phyloP scores from a whole-genome alignment of 2,888 invertebrate genomes.

The Nineta flava region DNA sequence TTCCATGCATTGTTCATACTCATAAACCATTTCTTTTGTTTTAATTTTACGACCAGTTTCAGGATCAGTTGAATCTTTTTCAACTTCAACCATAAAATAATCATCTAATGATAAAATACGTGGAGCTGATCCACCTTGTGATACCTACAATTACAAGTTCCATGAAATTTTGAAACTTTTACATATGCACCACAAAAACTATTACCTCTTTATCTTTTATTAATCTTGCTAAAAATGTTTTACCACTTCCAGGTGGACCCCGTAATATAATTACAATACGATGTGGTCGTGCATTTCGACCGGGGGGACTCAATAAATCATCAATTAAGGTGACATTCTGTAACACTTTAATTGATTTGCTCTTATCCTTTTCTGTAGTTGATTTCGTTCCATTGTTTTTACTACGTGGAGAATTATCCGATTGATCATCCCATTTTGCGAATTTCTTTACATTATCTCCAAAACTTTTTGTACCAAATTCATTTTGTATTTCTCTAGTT shows the following conservation, averaged over 20 bases:
- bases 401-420: conserved; percentile 1
- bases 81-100: conserved; percentile 83
- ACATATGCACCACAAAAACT: background rate
- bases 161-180: conserved; percentile 5
- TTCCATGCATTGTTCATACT: conserved; percentile 76
- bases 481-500: no score
- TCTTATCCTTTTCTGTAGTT: conserved; percentile 14
- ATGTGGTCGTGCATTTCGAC: conserved; percentile 60
- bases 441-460: no score
- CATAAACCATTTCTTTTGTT: conserved; percentile 65
- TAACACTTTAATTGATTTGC: conserved; percentile 25
- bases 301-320: conserved; percentile 67
- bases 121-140: conserved; percentile 76
- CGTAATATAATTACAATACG: conserved; percentile 75
- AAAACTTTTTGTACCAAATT: no score
- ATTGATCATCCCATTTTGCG: no score
- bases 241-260: conserved; percentile 90
- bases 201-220: conserved; percentile 62
- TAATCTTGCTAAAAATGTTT: conserved; percentile 76
- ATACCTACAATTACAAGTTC: conserved; percentile 30
- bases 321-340: conserved; percentile 50
- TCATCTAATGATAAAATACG: conserved; percentile 88
- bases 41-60: conserved; percentile 55
- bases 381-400: conserved; percentile 16
- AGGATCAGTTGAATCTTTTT: conserved; percentile 51